Evolutionary conservation across 2,888 invertebrate species (phyloP).

Genomic region (Neoascia interrupta): DNA sequence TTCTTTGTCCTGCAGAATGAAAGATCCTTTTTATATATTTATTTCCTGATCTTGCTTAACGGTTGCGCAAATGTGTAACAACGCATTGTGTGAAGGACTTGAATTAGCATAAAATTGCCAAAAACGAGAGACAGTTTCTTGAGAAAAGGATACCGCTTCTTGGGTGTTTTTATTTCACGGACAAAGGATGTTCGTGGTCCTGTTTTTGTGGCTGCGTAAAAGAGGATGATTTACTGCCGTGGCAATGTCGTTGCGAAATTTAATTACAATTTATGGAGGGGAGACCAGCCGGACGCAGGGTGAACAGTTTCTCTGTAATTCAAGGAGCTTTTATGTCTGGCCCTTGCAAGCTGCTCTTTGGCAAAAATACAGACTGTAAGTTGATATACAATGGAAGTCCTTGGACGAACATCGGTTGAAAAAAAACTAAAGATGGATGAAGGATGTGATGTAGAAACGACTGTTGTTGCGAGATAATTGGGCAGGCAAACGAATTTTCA

Average conservation of each 20-base stretch:
- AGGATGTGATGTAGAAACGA: no score
- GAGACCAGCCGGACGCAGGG: neutral
- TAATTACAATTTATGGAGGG: neutral
- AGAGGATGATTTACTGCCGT: neutral
- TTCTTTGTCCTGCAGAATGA: slow-evolving; percentile 12
- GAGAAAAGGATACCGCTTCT: slow-evolving; percentile 10
- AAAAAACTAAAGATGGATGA: no score
- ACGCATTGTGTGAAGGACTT: neutral
- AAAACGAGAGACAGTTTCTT: neutral
- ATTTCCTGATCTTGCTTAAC: slow-evolving; percentile 31
- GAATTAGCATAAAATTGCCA: slow-evolving; percentile 42
- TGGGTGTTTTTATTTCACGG: neutral
- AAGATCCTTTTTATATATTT: no score
- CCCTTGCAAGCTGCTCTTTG: no score
- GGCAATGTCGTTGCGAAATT: neutral
- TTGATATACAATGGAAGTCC: no score
- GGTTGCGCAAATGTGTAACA: slow-evolving; percentile 42
- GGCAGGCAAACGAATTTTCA: no score
- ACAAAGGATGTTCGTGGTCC: slow-evolving; percentile 5
- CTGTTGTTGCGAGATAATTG: no score
- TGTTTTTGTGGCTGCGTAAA: neutral
- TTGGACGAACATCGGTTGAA: no score
- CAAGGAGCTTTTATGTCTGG: no score
- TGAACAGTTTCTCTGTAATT: no score
- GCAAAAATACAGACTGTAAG: no score